These are phyloP conservation scores for Dissostichus mawsoni DNA, from an alignment of 2,113 vertebrate species.

Conservation along the genomic window DNA sequence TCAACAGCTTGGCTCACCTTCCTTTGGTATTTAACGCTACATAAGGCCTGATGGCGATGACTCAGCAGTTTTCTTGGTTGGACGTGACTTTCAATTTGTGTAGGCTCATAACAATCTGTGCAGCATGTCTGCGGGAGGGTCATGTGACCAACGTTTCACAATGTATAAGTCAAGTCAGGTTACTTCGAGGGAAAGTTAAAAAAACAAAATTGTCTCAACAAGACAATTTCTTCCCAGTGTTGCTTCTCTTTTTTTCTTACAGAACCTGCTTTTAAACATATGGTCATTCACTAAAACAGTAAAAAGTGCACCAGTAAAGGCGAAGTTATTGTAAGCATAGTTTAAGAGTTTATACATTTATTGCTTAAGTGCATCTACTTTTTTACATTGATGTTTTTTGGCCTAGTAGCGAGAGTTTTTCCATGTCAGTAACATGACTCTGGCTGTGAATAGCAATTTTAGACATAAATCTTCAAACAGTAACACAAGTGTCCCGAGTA, in stretches of 20 bases:
- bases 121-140: constrained; percentile 33
- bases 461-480: constrained; percentile 3
- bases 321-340: too few relatives aligned
- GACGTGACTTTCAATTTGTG: constrained; percentile 20
- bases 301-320: too few relatives aligned
- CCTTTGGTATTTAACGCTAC: constrained; percentile 40
- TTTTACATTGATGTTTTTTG: neutral
- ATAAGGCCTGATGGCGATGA: constrained; percentile 47
- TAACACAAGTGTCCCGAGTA: neutral
- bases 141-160: constrained; percentile 20
- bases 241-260: too few relatives aligned
- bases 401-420: neutral
- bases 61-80: constrained; percentile 6
- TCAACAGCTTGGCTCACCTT: neutral
- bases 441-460: neutral
- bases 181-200: neutral
- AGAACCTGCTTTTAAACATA: neutral
- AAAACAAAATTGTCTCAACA: too few relatives aligned
- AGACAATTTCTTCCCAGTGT: too few relatives aligned
- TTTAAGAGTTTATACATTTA: too few relatives aligned
- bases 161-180: neutral
- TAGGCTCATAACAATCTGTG: constrained; percentile 35
- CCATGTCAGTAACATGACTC: neutral
- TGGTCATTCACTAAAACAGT: neutral
- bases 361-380: neutral